Base-by-base conservation (phyloP, 2,113 vertebrate species). In the Vulpes lagopus region DNA sequence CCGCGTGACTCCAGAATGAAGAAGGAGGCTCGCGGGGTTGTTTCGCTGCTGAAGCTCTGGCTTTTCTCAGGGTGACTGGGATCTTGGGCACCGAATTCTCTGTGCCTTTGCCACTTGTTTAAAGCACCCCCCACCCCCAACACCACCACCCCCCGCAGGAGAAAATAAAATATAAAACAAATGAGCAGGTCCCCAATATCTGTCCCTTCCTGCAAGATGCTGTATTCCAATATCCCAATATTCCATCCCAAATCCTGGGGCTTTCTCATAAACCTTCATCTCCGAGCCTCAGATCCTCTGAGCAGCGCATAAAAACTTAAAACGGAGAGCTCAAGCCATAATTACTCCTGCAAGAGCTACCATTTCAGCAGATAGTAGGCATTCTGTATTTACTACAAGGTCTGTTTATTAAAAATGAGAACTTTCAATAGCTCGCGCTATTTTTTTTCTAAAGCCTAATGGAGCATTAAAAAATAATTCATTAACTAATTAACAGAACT, bases 401-500 rank as follows among this genome's bases (percentile, higher is more conserved):
- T 97, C 95, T 98, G 80, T 96, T 97, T 98, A 98, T 98, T 98
- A 98, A 98, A 98, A 98, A 98, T 98, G 97, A 96, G 95, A 98
- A 89, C 97, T 98, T 94, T 94, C 88, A 84, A 97, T 98, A 97
- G 95, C 81, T 89, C 30, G 59, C 0, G 38, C 95, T 98, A 93
- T 98, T 96, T 98, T 96, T 96, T 91, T 91, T 38, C 97, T 97
- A 97, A 94, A 98, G 98, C 97, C 96, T 97, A 97, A 98, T 98
- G 97, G 97, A 98, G 87, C 96, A 98, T 98, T 98, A 98, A 98
- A 98, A 98, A 98, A 98, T 98, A 98, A 98, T 98, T 98, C 15
- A 98, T 98, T 98, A 98, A 93, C 98, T 99, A 99, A 99, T 99
- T 99, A 98, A 98, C 96, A 98, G 98, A 98, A 98, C 98, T 96